Conservation (phyloP, 2,113 vertebrate genomes). For the Cranoglanis bouderius region DNA sequence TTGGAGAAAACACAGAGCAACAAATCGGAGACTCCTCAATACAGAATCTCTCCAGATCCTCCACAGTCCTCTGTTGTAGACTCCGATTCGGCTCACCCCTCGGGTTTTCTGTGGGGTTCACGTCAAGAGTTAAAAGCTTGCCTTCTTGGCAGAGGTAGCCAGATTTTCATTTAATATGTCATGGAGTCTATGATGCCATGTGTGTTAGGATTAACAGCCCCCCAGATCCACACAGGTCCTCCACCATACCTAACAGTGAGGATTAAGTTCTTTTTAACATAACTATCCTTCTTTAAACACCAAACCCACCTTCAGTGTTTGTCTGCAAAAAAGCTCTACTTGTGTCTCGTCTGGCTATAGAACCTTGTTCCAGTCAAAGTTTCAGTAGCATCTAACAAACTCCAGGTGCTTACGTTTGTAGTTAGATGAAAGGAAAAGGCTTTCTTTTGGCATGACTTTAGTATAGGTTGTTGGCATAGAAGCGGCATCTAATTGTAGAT, state of each 20-base stretch:
- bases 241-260: not conserved
- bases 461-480: not conserved
- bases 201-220: not conserved
- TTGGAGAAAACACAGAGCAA: not conserved
- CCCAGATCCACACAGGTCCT: not conserved
- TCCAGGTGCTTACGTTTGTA: not conserved
- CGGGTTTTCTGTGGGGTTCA: not conserved
- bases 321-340: not conserved
- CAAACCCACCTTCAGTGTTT: not conserved
- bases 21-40: not conserved
- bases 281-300: not conserved
- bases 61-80: not conserved
- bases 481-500: not conserved
- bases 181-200: not conserved
- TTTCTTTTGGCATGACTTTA: not conserved
- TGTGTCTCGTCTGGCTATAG: not conserved
- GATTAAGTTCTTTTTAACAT: not conserved
- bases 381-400: not conserved
- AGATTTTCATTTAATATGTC: not conserved
- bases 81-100: not conserved
- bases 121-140: not conserved
- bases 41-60: not conserved
- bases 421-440: not conserved
- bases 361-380: not conserved
- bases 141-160: not conserved